Evolutionary conservation across 2,888 invertebrate species (phyloP), one percentile per base, ranked within the genome.

Genomic region (Watsonalla binaria): DNA sequence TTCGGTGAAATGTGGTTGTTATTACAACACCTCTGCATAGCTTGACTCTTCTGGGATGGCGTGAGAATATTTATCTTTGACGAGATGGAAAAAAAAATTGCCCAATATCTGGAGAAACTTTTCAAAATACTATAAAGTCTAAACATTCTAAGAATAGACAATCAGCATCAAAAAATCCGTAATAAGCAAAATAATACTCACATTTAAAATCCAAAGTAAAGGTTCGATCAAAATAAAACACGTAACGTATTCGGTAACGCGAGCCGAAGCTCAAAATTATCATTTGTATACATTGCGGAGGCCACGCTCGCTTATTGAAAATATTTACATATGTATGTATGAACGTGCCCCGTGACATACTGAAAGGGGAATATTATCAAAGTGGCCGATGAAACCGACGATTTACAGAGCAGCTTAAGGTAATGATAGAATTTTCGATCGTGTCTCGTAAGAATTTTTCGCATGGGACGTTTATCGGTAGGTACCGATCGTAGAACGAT

Each of bases 321-420:
- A 83, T 79, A 86, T 86, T 84, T 85, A 82, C 86, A 86, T 86
- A 84, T 82, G 78, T 80, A 83, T 83, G 82, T 76, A 59, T 66
- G 53, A 57, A 68, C 66, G 63, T 66, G 66, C 67, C 71, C 68
- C 56, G 69, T 72, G 75, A 72, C 78, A 80, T 79, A 80, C 80
- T 80, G 80, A 74, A 71, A 71, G 66, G 64, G 67, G 70, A 74
- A 79, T 78, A 79, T 78, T 78, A 78, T 77, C 78, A 69, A 75
- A 77, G 72, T 76, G 71, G 71, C 54, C 55, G 58, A 58, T 73
- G 78, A 74, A 78, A 76, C 78, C 78, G 78, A 57, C 80, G 77
- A 78, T 78, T 78, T 78, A 78, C 76, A 70, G 66, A 62, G 68
- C 67, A 72, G 60, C 66, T 79, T 77, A 76, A 78, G 74, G 80